Base-by-base conservation (phyloP, 2,113 vertebrate genomes). In the Probosciger aterrimus region DNA sequence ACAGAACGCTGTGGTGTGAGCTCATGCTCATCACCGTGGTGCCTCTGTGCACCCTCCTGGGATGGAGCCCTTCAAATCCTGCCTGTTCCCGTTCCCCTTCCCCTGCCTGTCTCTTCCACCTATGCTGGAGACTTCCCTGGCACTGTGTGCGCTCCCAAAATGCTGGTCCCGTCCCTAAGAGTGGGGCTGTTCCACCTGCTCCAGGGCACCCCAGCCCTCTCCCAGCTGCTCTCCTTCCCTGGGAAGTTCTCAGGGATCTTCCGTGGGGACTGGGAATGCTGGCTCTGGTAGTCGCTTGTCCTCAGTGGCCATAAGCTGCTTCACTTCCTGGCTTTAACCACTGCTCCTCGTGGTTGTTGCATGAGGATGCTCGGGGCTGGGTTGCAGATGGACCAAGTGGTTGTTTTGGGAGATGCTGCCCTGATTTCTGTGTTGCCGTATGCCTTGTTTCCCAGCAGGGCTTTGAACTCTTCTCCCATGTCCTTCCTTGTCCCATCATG, bases 11-110 rank as follows among this genome's bases (percentile, higher is more conserved):
- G 24, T 10, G 7, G 37, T 11, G 11, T 52, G 19, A 82, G 25
- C 47, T 41, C 2, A 1, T 7, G 44, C 41, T 9, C 39, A 4
- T 59, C 0, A 2, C 44, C 1, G 2, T 7, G 43, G 28, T 52
- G 9, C 33, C 31, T 76, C 63, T 49, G 37, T 27, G 39, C 19
- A 11, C 12, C 22, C 11, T 71, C 18, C 44, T 30, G 60, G 28
- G 35, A 37, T 5, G 5, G 33, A 35, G 41, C 55, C 53, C 60
- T 37, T 64, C 5, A 8, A n/a, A 41, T 77, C 63, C 43, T 52
- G 16, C 4, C 2, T 49, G 15, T 64, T 87, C 52, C 24, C 2
- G 0, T 76, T 53, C 55, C 14, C 75, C 17, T 43, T 64, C 5
- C 27, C 37, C 28, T 79, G 10, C 46, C 35, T 6, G 6, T 33